Conservation (phyloP, 2,113 vertebrate genomes). For the Channa maculata region DNA sequence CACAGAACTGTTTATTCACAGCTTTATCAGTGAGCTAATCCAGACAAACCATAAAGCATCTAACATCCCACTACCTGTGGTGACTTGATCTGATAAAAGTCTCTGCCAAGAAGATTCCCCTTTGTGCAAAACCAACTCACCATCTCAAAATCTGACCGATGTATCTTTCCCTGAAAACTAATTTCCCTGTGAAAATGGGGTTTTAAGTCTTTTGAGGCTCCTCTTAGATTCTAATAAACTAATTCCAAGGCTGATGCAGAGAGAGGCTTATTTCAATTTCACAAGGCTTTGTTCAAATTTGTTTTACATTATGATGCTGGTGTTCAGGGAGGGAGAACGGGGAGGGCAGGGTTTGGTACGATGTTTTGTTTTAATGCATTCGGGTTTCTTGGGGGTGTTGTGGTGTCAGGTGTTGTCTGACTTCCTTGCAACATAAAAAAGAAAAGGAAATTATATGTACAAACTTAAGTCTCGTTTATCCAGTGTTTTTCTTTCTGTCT, state of each 20-base stretch:
- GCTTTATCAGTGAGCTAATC: conserved; percentile 57
- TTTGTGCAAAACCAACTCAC: conserved; percentile 66
- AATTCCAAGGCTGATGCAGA: conserved; percentile 64
- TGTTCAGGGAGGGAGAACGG: conserved; percentile 12
- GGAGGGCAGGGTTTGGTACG: neutral
- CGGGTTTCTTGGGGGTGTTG: conserved; percentile 28
- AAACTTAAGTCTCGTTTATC: neutral
- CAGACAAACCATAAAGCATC: conserved; percentile 46
- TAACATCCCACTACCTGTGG: conserved; percentile 49
- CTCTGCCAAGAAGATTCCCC: conserved; percentile 44
- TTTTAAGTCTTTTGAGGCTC: conserved; percentile 75
- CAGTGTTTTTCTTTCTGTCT: conserved; percentile 7
- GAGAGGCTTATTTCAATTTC: conserved; percentile 75
- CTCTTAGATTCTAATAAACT: conserved; percentile 82
- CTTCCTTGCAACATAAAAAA: conserved; percentile 21
- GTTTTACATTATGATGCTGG: conserved; percentile 77
- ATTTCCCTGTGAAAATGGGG: conserved; percentile 78
- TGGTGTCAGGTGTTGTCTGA: conserved; percentile 50
- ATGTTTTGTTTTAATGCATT: conserved; percentile 63
- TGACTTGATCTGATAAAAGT: conserved; percentile 66
- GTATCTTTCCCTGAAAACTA: conserved; percentile 72
- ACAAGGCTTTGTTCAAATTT: conserved; percentile 76
- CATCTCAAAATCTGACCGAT: conserved; percentile 66
- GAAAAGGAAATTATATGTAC: conserved; percentile 14
- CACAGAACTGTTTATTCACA: conserved; percentile 46